phyloP scores from a whole-genome alignment of 2,888 invertebrate species.

The Parapristionchus giblindavisi region DNA sequence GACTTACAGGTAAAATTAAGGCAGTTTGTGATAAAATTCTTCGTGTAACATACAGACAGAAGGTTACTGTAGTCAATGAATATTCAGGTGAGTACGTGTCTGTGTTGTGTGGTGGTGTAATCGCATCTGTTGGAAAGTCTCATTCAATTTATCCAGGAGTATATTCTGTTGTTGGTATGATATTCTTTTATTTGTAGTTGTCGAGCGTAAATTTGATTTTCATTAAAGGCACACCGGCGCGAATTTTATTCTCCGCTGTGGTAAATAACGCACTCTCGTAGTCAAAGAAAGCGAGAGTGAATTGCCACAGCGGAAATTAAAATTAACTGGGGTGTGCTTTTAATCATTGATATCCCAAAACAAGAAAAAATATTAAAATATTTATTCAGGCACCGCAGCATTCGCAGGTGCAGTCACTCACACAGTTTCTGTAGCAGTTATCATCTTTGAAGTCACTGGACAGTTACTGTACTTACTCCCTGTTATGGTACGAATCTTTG shows the following conservation, averaged over 20 bases:
- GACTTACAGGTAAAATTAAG: conserved; percentile 19
- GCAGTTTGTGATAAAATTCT: neutral
- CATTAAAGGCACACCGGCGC: neutral
- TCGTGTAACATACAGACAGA: neutral
- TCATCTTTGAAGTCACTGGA: conserved; percentile 97
- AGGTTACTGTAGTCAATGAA: neutral
- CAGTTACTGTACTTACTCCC: conserved; percentile 96
- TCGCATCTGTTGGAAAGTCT: neutral
- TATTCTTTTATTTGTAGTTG: too few relatives aligned
- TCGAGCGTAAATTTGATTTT: too few relatives aligned
- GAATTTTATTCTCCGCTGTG: neutral
- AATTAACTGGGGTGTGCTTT: neutral
- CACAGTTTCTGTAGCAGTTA: conserved; percentile 93
- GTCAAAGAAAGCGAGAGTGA: neutral
- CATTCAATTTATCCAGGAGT: conserved; percentile 83
- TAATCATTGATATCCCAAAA: neutral
- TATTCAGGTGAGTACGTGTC: conserved; percentile 9
- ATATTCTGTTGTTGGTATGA: conserved; percentile 88
- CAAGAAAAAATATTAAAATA: neutral
- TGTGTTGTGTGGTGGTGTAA: neutral
- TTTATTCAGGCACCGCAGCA: conserved; percentile 78
- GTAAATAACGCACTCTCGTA: neutral
- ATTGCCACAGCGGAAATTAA: neutral
- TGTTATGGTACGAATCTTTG: conserved; percentile 90
- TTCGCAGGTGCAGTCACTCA: conserved; percentile 92